A percentile compares a stretch with the other conserved stretches of the same genome.
Conservation (phyloP, 2,888 invertebrate genomes). For the Drosophila yooni region DNA sequence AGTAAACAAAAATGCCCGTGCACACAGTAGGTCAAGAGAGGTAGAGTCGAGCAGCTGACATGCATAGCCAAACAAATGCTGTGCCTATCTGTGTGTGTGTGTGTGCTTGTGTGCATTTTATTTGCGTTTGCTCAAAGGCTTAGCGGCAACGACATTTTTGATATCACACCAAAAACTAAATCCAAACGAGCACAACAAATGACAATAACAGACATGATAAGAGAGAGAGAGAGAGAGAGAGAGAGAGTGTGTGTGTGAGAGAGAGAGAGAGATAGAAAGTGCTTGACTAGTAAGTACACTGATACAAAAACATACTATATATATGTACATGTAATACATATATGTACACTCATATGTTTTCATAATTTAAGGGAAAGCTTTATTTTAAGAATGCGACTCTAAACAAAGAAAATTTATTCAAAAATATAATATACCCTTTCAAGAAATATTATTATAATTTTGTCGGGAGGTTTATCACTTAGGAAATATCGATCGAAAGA, state of each 20-base stretch:
- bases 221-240: background rate
- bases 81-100: conserved; percentile 1
- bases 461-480: background rate
- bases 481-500: background rate
- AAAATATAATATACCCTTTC: background rate
- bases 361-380: background rate
- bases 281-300: background rate
- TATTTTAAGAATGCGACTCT: background rate
- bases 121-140: conserved; percentile 70
- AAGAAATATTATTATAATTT: background rate
- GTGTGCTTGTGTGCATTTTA: conserved; percentile 48
- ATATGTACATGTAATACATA: background rate
- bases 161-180: conserved; percentile 55
- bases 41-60: conserved; percentile 30
- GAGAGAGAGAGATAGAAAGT: background rate
- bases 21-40: background rate
- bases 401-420: background rate
- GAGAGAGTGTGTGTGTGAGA: background rate
- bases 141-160: conserved; percentile 64
- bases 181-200: conserved; percentile 24
- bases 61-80: conserved; percentile 49
- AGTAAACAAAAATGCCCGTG: conserved; percentile 27
- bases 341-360: background rate
- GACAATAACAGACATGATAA: conserved; percentile 3
- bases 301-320: background rate